phyloP scores from a whole-genome alignment of 2,113 vertebrate species.

The Myanophis thanlyinensis region DNA sequence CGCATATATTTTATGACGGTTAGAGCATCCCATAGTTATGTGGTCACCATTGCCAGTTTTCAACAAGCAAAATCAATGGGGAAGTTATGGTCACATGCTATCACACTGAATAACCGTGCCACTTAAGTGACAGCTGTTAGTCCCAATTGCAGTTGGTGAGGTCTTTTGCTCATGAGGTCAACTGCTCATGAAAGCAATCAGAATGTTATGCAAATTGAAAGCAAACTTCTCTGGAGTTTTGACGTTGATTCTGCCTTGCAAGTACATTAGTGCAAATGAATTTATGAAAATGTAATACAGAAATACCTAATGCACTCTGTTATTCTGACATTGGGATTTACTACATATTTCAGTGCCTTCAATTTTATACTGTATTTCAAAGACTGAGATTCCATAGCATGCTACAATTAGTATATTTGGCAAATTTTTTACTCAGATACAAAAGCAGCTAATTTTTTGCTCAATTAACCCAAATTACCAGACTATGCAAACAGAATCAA shows the following conservation, averaged over 20 bases:
- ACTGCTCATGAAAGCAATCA: neutral
- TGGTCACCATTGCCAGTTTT: neutral
- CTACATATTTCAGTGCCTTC: neutral
- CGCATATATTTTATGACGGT: neutral
- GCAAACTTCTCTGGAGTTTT: neutral
- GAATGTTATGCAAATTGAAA: neutral
- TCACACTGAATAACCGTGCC: neutral
- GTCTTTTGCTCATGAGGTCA: no score
- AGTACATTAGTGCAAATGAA: neutral
- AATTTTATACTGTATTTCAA: neutral
- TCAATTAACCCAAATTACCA: neutral
- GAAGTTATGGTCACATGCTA: neutral
- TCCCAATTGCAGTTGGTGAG: neutral
- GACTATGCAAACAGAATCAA: neutral
- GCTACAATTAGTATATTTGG: neutral
- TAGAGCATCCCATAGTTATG: neutral
- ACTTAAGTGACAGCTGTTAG: neutral
- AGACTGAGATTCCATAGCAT: neutral
- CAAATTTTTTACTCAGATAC: neutral
- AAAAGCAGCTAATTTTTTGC: neutral
- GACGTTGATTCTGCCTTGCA: neutral
- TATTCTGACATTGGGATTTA: neutral
- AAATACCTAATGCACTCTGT: neutral
- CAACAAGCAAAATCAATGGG: neutral
- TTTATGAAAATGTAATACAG: neutral